Percentiles rank a stretch among this genome's conserved stretches.
phyloP scores from a whole-genome alignment of 2,888 invertebrate species.

The Achlya flavicornis region DNA sequence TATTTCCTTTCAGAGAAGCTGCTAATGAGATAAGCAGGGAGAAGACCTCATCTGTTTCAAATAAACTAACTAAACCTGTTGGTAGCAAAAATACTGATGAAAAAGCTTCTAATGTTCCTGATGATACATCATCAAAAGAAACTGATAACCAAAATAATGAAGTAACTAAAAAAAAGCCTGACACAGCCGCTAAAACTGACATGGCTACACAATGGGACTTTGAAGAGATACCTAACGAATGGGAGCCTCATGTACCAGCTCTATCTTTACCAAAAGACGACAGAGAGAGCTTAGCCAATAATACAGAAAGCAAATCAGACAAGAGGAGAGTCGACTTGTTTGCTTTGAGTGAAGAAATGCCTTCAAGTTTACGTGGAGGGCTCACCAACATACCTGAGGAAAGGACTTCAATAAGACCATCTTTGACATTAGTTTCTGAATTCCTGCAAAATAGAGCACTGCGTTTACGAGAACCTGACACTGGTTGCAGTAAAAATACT shows the following conservation, averaged over 20 bases:
- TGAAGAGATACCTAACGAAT: slow-evolving; percentile 57
- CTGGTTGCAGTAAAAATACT: slow-evolving; percentile 42
- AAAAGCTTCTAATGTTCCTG: slow-evolving; percentile 20
- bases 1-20: slow-evolving; percentile 55
- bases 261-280: slow-evolving; percentile 59
- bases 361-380: slow-evolving; percentile 64
- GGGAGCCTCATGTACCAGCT: slow-evolving; percentile 59
- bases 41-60: slow-evolving; percentile 52
- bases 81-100: slow-evolving; percentile 36
- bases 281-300: slow-evolving; percentile 48
- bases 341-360: slow-evolving; percentile 78
- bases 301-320: slow-evolving; percentile 49
- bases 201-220: slow-evolving; percentile 74
- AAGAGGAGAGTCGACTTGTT: slow-evolving; percentile 66
- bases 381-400: slow-evolving; percentile 39
- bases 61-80: slow-evolving; percentile 47
- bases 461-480: slow-evolving; percentile 59
- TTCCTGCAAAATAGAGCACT: slow-evolving; percentile 70
- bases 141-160: slow-evolving; percentile 23
- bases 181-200: slow-evolving; percentile 45
- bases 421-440: slow-evolving; percentile 70
- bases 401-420: slow-evolving; percentile 47
- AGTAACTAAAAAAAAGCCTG: slow-evolving; percentile 27
- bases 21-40: slow-evolving; percentile 76
- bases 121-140: slow-evolving; percentile 26